These are phyloP conservation scores for Candoia aspera DNA, from an alignment of 2,113 vertebrate genomes.

Conservation along the genomic window DNA sequence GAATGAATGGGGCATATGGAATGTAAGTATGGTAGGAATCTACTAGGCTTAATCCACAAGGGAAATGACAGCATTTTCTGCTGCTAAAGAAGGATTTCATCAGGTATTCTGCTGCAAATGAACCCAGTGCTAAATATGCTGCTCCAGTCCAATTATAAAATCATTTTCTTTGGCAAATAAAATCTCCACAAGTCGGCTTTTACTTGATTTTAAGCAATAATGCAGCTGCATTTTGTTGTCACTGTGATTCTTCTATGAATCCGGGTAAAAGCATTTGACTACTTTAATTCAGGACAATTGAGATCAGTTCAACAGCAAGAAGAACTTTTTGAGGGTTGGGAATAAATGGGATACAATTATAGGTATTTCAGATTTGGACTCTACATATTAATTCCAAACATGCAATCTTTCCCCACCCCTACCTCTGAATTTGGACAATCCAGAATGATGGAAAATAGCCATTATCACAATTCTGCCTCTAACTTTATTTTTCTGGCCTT, in stretches of 20 bases:
- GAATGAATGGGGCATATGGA: background rate
- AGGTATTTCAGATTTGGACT: background rate
- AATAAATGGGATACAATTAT: background rate
- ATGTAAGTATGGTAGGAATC: background rate
- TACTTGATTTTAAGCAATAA: background rate
- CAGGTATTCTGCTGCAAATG: background rate
- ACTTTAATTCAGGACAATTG: background rate
- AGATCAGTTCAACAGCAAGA: background rate
- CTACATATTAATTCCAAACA: background rate
- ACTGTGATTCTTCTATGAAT: background rate
- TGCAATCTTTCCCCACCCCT: background rate
- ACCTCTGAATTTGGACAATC: background rate
- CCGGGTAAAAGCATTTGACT: background rate
- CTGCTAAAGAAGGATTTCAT: slow-evolving; percentile 43
- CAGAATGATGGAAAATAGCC: background rate
- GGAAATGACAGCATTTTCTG: slow-evolving; percentile 32
- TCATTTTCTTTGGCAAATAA: background rate
- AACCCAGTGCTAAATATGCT: background rate
- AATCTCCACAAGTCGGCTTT: background rate
- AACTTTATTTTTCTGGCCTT: background rate
- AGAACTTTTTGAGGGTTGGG: background rate
- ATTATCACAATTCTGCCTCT: background rate
- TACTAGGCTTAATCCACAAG: slow-evolving; percentile 32
- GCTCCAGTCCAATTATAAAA: background rate
- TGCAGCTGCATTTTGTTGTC: background rate